Conservation (phyloP, 2,888 invertebrate genomes). For the Phrixothrix hirtus region DNA sequence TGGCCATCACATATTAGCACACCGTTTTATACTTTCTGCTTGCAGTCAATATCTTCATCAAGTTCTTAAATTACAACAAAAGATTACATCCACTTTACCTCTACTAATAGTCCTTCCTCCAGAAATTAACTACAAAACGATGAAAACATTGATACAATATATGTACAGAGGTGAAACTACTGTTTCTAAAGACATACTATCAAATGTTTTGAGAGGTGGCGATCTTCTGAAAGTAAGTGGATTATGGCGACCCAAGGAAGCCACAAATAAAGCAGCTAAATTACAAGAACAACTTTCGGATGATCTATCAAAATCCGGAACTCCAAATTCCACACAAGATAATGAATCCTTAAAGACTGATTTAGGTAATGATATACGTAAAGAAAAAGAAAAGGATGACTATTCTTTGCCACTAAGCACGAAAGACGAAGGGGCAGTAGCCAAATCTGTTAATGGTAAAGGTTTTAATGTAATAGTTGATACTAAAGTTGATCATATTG, state of each 20-base stretch:
- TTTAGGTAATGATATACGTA: not conserved
- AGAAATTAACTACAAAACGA: slow-evolving; percentile 77
- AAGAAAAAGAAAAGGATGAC: not conserved
- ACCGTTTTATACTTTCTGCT: slow-evolving; percentile 82
- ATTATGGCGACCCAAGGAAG: slow-evolving; percentile 72
- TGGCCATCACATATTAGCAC: slow-evolving; percentile 80
- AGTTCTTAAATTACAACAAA: slow-evolving; percentile 56
- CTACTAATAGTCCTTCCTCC: slow-evolving; percentile 77
- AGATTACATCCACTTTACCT: slow-evolving; percentile 48
- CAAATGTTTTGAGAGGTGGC: slow-evolving; percentile 78
- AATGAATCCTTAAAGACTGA: not conserved
- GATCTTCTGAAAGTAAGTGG: slow-evolving; percentile 81
- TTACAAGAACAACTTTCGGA: slow-evolving; percentile 26
- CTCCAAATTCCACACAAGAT: not conserved
- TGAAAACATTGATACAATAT: slow-evolving; percentile 81
- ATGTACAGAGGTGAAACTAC: slow-evolving; percentile 84
- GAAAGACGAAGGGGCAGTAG: not conserved
- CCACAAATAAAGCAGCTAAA: slow-evolving; percentile 40
- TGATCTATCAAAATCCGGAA: no score
- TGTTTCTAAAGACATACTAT: slow-evolving; percentile 81
- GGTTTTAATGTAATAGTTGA: not conserved
- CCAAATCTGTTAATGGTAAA: not conserved
- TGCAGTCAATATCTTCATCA: slow-evolving; percentile 71
- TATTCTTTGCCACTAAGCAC: not conserved
- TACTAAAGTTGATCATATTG: not conserved